These are phyloP conservation scores for Augochlorella aurata DNA, from an alignment of 2,888 invertebrate species.

Conservation along the genomic window DNA sequence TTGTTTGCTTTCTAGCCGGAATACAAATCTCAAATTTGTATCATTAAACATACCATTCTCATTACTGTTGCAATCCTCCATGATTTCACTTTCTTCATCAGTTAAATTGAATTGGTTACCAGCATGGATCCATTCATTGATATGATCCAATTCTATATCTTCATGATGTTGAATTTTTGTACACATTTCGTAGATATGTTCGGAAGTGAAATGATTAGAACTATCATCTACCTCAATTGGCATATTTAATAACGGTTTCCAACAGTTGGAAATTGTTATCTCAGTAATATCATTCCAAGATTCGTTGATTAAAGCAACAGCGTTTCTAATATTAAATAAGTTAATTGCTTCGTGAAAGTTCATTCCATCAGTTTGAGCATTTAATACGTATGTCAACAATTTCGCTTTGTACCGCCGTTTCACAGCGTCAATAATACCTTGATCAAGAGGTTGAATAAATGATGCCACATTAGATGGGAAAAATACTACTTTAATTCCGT, in stretches of 20 bases:
- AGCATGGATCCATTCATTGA: background rate
- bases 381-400: background rate
- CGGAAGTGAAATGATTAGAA: background rate
- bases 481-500: background rate
- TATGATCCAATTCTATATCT: background rate
- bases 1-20: no score
- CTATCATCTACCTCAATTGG: background rate
- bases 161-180: background rate
- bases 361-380: background rate
- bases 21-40: background rate
- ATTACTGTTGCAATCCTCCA: background rate
- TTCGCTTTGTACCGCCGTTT: background rate
- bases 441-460: background rate
- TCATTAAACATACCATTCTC: background rate
- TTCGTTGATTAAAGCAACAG: background rate
- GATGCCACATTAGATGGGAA: background rate
- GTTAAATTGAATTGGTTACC: background rate
- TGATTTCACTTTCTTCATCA: conserved; percentile 4
- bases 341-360: background rate
- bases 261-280: background rate
- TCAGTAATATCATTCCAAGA: background rate
- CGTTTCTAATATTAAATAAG: background rate
- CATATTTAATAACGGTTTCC: background rate
- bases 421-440: background rate
- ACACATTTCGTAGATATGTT: background rate